Evolutionary conservation across 2,797 vertebrate genomes (phyloP).

Genomic region (Neostethus bicornis): DNA sequence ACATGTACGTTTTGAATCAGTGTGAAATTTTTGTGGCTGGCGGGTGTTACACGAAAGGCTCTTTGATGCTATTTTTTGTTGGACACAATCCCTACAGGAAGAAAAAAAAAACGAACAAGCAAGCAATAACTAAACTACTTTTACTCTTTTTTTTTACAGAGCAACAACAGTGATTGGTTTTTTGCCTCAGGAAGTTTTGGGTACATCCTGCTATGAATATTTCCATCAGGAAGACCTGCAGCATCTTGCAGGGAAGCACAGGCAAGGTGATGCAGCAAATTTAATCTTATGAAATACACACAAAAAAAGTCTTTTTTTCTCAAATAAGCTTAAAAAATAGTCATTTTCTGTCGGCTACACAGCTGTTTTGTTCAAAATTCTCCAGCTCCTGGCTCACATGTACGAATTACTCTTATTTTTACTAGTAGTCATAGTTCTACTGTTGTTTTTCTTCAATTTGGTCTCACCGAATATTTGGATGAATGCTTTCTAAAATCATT

Average conservation of each 20-base stretch:
- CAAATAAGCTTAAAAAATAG: too few species aligned
- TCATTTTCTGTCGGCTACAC: too few species aligned
- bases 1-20: conserved; percentile 48
- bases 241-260: conserved; percentile 93
- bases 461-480: too few species aligned
- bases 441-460: too few species aligned
- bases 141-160: conserved; percentile 63
- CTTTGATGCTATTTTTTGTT: not conserved
- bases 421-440: too few species aligned
- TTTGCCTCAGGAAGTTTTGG: conserved; percentile 95
- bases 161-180: conserved; percentile 93
- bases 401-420: too few species aligned
- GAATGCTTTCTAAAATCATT: too few species aligned
- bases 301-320: too few species aligned
- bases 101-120: not conserved
- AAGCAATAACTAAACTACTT: not conserved
- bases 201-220: conserved; percentile 97
- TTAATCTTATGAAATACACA: not conserved
- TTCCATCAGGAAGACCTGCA: conserved; percentile 97
- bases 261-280: conserved; percentile 84
- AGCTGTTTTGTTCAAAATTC: too few species aligned
- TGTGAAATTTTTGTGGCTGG: conserved; percentile 25
- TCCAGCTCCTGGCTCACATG: too few species aligned
- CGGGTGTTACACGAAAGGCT: conserved; percentile 18
- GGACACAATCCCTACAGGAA: not conserved